Evolutionary conservation across 2,113 vertebrate genomes (phyloP).

Genomic region (Aleadryas rufinucha): DNA sequence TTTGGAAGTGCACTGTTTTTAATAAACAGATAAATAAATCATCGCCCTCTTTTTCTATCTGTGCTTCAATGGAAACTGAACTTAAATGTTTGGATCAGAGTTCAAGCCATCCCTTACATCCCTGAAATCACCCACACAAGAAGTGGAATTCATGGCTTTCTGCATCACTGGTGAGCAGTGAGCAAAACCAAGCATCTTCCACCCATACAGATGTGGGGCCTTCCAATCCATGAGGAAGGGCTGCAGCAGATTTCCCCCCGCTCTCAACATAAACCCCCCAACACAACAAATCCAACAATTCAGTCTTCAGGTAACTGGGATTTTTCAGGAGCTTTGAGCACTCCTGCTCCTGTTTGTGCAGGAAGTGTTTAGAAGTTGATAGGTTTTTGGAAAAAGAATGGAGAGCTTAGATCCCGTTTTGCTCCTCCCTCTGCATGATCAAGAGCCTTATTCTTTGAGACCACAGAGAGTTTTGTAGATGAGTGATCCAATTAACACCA

Average conservation of each 20-base stretch:
- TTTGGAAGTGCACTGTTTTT: background rate
- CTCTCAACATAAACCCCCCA: background rate
- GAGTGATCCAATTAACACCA: background rate
- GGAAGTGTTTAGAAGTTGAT: background rate
- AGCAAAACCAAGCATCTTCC: background rate
- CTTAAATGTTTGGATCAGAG: background rate
- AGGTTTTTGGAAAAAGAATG: background rate
- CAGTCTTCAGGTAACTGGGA: background rate
- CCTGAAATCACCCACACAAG: background rate
- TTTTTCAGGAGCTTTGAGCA: background rate
- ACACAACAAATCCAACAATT: background rate
- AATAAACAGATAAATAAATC: background rate
- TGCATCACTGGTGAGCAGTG: background rate
- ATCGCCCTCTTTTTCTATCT: background rate
- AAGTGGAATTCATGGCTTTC: background rate
- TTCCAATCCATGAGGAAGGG: background rate
- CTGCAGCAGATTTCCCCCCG: background rate
- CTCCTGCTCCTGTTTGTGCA: background rate
- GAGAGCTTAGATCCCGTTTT: accelerated
- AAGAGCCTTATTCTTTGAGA: background rate
- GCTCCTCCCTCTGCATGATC: background rate
- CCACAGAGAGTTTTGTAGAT: background rate
- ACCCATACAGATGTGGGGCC: background rate
- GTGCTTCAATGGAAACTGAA: background rate
- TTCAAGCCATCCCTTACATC: background rate